Conservation (phyloP, 2,113 vertebrate species). For the Bagarius yarrelli region DNA sequence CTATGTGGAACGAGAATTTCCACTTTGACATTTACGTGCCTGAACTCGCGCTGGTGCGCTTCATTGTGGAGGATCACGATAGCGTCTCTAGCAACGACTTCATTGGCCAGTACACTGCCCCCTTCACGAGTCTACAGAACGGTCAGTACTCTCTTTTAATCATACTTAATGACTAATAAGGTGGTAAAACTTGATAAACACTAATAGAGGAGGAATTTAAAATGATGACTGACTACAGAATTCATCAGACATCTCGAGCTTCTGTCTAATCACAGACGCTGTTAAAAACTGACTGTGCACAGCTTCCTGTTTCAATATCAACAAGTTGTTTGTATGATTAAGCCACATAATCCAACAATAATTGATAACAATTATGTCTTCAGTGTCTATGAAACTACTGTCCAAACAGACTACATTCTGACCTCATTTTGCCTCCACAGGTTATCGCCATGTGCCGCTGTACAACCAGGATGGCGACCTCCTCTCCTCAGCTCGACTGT, state of each 20-base stretch:
- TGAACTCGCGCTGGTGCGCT: conserved; percentile 84
- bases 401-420: not conserved
- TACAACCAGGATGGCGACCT: conserved; percentile 80
- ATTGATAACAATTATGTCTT: no score
- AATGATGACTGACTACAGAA: not conserved
- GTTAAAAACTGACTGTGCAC: no score
- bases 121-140: conserved; percentile 83
- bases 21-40: conserved; percentile 84
- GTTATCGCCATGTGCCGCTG: conserved; percentile 92
- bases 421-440: conserved; percentile 64
- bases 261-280: not conserved
- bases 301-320: not conserved
- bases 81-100: conserved; percentile 81
- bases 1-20: conserved; percentile 83
- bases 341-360: not conserved
- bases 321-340: not conserved
- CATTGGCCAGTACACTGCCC: conserved; percentile 85
- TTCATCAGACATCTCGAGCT: not conserved
- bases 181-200: not conserved
- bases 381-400: no score
- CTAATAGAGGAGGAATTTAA: no score
- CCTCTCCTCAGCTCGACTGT: conserved; percentile 83
- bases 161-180: no score
- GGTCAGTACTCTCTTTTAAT: conserved; percentile 71
- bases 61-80: conserved; percentile 88